Conservation (phyloP, 1,140 invertebrate genomes). For the Lineus longissimus region DNA sequence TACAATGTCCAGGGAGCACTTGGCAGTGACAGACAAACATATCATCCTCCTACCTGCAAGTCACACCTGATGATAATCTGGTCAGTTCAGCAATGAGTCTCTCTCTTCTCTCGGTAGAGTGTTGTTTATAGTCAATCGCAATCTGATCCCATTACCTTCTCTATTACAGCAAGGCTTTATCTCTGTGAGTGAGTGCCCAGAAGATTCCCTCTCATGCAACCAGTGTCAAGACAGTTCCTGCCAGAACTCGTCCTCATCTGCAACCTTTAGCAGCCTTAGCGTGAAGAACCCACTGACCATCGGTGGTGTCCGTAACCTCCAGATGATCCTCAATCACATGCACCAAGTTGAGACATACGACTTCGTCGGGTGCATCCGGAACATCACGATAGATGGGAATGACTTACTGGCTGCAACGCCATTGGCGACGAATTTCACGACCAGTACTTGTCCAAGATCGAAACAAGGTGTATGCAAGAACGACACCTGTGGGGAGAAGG, state of each 20-base stretch:
- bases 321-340: conserved; percentile 77
- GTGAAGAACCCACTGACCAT: conserved; percentile 64
- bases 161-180: conserved; percentile 72
- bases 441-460: conserved; percentile 68
- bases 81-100: too few species aligned
- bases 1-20: too few species aligned
- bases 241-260: conserved; percentile 19
- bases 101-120: too few species aligned
- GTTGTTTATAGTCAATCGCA: too few species aligned
- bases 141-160: neutral
- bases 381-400: conserved; percentile 80
- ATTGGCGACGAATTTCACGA: conserved; percentile 55
- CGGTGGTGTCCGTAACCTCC: conserved; percentile 77
- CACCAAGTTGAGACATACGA: conserved; percentile 87
- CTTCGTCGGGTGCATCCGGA: conserved; percentile 87
- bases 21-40: too few species aligned
- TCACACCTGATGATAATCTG: too few species aligned
- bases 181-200: conserved; percentile 73
- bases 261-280: neutral
- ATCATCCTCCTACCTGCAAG: too few species aligned
- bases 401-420: conserved; percentile 23
- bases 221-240: conserved; percentile 77
- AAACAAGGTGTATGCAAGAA: conserved; percentile 39
- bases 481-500: conserved; percentile 63
- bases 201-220: conserved; percentile 78